Evolutionary conservation across 2,888 invertebrate genomes (phyloP).

Genomic region (Drosophila kanekoi): DNA sequence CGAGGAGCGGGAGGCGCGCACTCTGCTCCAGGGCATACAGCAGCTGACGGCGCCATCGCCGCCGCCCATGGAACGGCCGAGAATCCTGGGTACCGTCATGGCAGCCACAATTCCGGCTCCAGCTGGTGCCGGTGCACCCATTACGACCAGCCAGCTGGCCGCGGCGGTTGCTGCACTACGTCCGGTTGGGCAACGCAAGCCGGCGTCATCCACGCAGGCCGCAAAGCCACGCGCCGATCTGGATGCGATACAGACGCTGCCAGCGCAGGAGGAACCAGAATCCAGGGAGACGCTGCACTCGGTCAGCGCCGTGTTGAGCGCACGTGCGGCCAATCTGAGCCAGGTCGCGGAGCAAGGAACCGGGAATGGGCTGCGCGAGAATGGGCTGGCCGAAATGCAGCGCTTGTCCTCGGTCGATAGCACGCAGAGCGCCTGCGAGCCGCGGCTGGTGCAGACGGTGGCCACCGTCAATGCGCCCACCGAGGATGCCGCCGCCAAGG

Average conservation of each 20-base stretch:
- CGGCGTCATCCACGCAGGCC: neutral
- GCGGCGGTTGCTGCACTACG: conserved; percentile 76
- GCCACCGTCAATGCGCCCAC: conserved; percentile 75
- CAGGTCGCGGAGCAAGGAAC: conserved; percentile 70
- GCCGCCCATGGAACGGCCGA: conserved; percentile 57
- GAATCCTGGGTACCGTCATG: conserved; percentile 36
- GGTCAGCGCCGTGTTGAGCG: conserved; percentile 36
- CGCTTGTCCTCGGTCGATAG: conserved; percentile 79
- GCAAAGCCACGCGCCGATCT: conserved; percentile 81
- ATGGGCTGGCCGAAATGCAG: conserved; percentile 79
- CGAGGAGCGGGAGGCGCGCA: conserved; percentile 87
- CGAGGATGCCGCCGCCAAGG: conserved; percentile 78
- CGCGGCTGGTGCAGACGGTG: conserved; percentile 75
- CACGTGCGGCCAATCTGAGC: conserved; percentile 69
- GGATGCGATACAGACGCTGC: conserved; percentile 87
- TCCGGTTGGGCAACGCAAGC: conserved; percentile 54
- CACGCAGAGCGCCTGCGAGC: conserved; percentile 73
- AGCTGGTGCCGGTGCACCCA: conserved; percentile 59
- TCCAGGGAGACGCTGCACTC: conserved; percentile 48
- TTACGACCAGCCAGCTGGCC: conserved; percentile 74
- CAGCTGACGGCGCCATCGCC: conserved; percentile 75
- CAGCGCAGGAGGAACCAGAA: conserved; percentile 79
- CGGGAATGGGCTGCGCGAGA: conserved; percentile 62
- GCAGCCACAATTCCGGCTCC: conserved; percentile 31
- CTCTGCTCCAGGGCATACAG: conserved; percentile 81